Evolutionary conservation across 2,888 invertebrate genomes (phyloP), one percentile per base, ranked within the genome.

Genomic region (Serripes groenlandicus): DNA sequence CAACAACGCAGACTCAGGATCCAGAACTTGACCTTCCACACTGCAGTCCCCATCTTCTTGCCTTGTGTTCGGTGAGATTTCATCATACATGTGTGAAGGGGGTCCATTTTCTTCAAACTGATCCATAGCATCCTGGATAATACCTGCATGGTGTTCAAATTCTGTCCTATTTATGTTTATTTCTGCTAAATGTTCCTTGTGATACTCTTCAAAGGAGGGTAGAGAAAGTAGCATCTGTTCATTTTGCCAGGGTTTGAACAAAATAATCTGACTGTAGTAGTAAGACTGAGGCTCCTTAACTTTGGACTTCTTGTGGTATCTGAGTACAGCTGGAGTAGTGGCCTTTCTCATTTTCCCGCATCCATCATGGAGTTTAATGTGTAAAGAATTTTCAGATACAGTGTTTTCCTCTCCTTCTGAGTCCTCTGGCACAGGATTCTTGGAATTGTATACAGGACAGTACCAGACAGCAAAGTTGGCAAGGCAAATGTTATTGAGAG

Each of bases 261-360:
- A 58, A 15, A 83, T 30, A 18, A 83, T 18, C 52, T 76, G 74
- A 4, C 75, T 66, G 54, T 83, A 74, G 42, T 56, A 75, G 30
- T 72, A 84, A 26, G 62, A 23, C n/a, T 78, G 60, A 37, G 77
- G 76, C 32, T 68, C 56, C 37, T 83, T 80, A 18, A 21, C 0
- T 34, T 71, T 32, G 2, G 76, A 83, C 35, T 35, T 42, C 3
- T 74, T 70, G 42, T 83, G 83, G 28, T 62, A 80, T 54, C 81
- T 11, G n/a, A 83, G 28, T 7, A 83, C 77, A 49, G 83, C 42
- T 35, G 64, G n/a, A 32, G 62, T 73, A 7, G 26, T 34, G 15
- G 37, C 73, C 54, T 66, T 83, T 42, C 66, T 79, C 85, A 85
- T 85, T 28, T 18, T 32, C 21, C 82, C 85, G 28, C 69, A 23